phyloP scores from a whole-genome alignment of 2,797 vertebrate genomes.

The Helarctos malayanus region DNA sequence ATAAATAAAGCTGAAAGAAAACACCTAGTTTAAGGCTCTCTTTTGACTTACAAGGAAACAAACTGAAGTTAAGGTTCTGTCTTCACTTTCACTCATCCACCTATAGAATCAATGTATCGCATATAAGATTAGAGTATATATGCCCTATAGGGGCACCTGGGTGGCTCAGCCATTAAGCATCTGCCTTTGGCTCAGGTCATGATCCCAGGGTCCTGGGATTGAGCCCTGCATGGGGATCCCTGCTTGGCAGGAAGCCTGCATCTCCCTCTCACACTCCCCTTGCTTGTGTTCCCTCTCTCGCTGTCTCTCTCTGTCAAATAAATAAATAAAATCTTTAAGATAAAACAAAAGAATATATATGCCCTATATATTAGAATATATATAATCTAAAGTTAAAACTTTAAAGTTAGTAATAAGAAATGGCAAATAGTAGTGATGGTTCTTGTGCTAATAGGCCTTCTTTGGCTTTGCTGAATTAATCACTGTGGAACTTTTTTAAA shows the following conservation, averaged over 20 bases:
- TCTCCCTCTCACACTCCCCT: no score
- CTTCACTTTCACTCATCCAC: neutral
- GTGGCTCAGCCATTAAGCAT: no score
- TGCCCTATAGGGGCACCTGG: neutral
- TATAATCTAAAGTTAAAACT: neutral
- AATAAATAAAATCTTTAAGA: no score
- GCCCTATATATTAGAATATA: neutral
- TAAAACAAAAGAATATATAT: neutral
- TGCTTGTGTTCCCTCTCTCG: no score
- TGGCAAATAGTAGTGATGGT: neutral
- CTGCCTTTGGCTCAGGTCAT: no score
- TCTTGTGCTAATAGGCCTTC: neutral
- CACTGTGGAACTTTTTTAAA: neutral
- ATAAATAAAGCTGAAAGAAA: neutral
- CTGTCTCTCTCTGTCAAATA: no score
- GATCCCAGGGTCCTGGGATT: no score
- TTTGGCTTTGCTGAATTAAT: slow-evolving; percentile 13
- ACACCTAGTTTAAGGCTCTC: neutral
- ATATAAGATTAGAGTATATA: neutral
- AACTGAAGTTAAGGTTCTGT: neutral
- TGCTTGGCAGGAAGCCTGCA: no score
- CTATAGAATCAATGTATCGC: neutral
- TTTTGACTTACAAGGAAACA: neutral
- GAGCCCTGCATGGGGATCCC: no score
- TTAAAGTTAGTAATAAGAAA: slow-evolving; percentile 13